Conservation (phyloP, 2,113 vertebrate species). For the Malurus alboscapulatus region DNA sequence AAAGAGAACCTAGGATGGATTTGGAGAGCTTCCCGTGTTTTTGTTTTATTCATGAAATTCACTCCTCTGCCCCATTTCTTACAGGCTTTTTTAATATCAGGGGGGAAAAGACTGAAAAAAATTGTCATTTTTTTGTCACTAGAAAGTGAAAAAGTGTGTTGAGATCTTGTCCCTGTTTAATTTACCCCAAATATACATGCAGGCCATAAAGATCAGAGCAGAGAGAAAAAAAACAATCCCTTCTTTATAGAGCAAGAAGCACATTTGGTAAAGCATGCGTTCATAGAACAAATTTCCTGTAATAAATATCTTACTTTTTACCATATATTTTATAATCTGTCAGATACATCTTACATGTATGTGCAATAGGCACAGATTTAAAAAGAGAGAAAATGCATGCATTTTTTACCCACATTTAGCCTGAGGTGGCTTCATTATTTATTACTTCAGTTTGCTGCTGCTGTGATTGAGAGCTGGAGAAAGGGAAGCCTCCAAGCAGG, state of each 20-base stretch:
- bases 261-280: background rate
- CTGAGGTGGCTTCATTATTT: background rate
- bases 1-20: background rate
- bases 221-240: background rate
- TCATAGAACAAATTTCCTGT: background rate
- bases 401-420: slow-evolving; percentile 10
- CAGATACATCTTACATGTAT: background rate
- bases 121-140: background rate
- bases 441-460: background rate
- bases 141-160: background rate
- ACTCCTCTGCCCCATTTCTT: background rate
- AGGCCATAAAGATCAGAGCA: background rate
- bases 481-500: slow-evolving; percentile 13
- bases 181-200: background rate
- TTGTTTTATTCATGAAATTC: background rate
- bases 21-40: background rate
- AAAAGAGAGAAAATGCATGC: background rate
- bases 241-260: background rate
- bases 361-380: background rate
- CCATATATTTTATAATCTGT: background rate
- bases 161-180: background rate
- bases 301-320: background rate
- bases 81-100: background rate
- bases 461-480: background rate
- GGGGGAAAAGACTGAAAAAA: background rate